Evolutionary conservation across 2,888 invertebrate genomes (phyloP).

Genomic region (Epirrhoe tristata): DNA sequence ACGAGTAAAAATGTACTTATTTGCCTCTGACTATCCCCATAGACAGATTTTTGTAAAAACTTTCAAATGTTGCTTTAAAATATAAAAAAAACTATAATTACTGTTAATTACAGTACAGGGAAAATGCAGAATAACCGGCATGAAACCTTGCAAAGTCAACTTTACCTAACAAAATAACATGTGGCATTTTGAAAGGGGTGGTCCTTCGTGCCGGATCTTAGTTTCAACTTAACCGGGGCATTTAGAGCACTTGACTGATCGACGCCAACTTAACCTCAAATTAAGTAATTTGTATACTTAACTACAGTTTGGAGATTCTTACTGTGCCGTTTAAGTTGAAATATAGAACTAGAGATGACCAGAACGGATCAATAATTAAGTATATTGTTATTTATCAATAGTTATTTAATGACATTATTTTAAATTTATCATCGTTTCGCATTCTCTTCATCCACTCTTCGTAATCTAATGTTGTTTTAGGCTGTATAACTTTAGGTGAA

Average conservation of each 20-base stretch:
- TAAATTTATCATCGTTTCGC: no score
- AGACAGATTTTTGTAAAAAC: no score
- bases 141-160: neutral
- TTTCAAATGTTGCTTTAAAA: no score
- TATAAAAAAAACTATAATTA: no score
- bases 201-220: slow-evolving; percentile 38
- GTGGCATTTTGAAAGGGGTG: slow-evolving; percentile 15
- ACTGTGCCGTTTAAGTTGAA: slow-evolving; percentile 68
- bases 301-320: slow-evolving; percentile 84
- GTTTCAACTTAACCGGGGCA: slow-evolving; percentile 42
- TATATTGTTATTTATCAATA: no score
- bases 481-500: neutral
- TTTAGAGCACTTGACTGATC: slow-evolving; percentile 71
- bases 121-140: neutral
- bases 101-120: no score
- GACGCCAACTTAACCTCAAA: slow-evolving; percentile 80
- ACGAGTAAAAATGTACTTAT: no score
- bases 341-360: slow-evolving; percentile 53
- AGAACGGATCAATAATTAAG: slow-evolving; percentile 45
- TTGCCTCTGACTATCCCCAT: no score
- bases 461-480: no score
- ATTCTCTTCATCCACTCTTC: no score
- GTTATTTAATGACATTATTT: no score
- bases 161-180: neutral
- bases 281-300: slow-evolving; percentile 85